Base-by-base conservation (phyloP, 2,888 invertebrate species). In the Alitta virens region DNA sequence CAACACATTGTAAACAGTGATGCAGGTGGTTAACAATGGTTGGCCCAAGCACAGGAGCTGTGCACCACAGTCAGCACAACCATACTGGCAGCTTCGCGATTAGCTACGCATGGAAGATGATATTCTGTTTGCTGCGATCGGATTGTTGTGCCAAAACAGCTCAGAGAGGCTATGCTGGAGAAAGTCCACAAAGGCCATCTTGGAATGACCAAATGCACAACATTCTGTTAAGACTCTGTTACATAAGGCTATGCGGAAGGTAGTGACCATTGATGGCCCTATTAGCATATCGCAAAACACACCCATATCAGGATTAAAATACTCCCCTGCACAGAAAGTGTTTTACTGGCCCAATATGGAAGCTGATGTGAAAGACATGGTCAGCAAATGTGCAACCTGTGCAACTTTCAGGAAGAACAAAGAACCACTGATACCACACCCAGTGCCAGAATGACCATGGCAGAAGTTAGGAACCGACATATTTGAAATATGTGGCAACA, bases 201-300 rank as follows among this genome's bases (percentile, higher is more conserved):
- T 2, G 63, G 64, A 1, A 40, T 63, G 1, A 38, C 25, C 2
- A 59, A 42, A 40, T 54, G 58, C 33, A 25, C 43, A 26, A 12
- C n/a, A n/a, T n/a, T n/a, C 63, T 16, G 50, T 68, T 0, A 68
- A 69, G 50, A 25, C 40, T n/a, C 38, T 68, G 23, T 33, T 68
- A 14, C 56, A 27, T 21, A 70, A 67, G 62, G 65, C 66, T 14
- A 46, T 18, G 59, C 57, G 21, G 52, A 56, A 12, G 59, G 62
- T 14, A 43, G 50, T 12, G 69, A 68, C 62, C 64, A 24, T 56
- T 63, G 38, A 68, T 65, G 40, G 63, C 69, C 24, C 42, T 68
- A 38, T 53, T 66, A 18, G 56, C 65, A 42, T 66, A 70, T 40
- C 26, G 69, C 21, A n/a, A 24, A 65, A 66, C 55, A 61, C 68